Evolutionary conservation across 2,888 invertebrate species (phyloP).

Genomic region (Cantharis nigra): DNA sequence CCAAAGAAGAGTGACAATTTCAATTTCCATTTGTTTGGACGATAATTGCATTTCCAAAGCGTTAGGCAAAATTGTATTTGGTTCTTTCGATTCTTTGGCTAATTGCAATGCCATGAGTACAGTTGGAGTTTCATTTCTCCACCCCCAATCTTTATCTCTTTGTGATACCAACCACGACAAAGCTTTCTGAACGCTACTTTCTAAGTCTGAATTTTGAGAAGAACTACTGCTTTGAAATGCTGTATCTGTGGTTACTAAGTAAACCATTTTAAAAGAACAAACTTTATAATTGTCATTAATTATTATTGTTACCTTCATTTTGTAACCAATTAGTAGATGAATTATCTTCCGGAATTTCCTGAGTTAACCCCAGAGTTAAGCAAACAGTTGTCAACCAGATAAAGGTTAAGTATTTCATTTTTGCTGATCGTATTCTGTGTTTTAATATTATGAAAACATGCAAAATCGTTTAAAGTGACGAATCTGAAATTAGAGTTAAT

Average conservation of each 20-base stretch:
- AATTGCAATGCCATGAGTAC: constrained; percentile 80
- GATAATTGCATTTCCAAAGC: constrained; percentile 75
- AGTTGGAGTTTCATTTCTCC: constrained; percentile 84
- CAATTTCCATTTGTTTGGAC: constrained; percentile 86
- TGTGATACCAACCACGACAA: constrained; percentile 75
- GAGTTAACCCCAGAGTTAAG: constrained; percentile 8
- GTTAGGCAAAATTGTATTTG: constrained; percentile 57
- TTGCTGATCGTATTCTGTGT: background rate
- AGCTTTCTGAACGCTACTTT: constrained; percentile 68
- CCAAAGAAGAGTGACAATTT: constrained; percentile 81
- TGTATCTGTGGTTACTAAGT: constrained; percentile 17
- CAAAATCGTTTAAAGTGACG: constrained; percentile 14
- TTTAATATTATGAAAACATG: constrained; percentile 12
- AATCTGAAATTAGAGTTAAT: constrained; percentile 20
- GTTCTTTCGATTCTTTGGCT: constrained; percentile 50
- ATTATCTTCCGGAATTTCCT: constrained; percentile 20
- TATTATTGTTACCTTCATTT: constrained; percentile 13
- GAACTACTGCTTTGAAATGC: constrained; percentile 15
- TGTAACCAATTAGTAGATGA: constrained; percentile 13
- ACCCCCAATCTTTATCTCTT: constrained; percentile 76
- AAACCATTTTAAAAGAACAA: background rate
- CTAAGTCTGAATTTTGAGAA: constrained; percentile 46
- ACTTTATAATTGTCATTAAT: background rate
- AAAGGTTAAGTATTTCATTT: constrained; percentile 12
- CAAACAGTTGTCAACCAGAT: constrained; percentile 11